Percentiles rank a stretch among this genome's conserved stretches.
Evolutionary conservation across 1,140 invertebrate genomes (phyloP).

Genomic region (Aleiodes sp.): DNA sequence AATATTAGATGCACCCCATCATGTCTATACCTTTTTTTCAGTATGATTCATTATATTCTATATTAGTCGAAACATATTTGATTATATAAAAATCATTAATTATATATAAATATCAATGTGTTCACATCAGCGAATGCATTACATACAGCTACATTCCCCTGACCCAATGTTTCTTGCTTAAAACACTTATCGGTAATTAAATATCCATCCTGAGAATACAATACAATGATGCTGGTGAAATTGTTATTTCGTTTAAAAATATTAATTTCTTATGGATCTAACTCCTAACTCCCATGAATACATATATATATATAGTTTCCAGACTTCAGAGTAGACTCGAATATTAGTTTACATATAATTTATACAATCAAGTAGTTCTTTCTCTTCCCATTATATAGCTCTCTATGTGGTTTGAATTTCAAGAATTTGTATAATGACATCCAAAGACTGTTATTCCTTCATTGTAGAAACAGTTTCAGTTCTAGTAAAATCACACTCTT

Average conservation of each 20-base stretch:
- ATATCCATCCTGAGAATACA: background rate
- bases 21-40: background rate
- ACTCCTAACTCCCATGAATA: background rate
- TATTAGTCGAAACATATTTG: background rate
- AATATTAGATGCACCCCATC: too few relatives aligned
- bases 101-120: background rate
- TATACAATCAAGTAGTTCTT: too few relatives aligned
- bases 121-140: conserved; percentile 3
- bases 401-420: too few relatives aligned
- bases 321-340: background rate
- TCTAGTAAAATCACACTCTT: too few relatives aligned
- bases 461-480: too few relatives aligned
- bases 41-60: background rate
- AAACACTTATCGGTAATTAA: too few relatives aligned
- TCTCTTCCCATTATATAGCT: too few relatives aligned
- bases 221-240: background rate
- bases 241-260: background rate
- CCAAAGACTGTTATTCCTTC: too few relatives aligned
- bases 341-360: background rate
- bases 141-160: background rate
- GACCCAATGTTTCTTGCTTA: too few relatives aligned
- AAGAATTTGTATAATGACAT: too few relatives aligned
- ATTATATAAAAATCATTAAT: conserved; percentile 8
- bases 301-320: background rate
- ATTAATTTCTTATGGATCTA: background rate